Percentiles rank a stretch among this genome's conserved stretches.
These are phyloP conservation scores for Malaclemys terrapin DNA, from an alignment of 2,113 vertebrate genomes.

Conservation along the genomic window DNA sequence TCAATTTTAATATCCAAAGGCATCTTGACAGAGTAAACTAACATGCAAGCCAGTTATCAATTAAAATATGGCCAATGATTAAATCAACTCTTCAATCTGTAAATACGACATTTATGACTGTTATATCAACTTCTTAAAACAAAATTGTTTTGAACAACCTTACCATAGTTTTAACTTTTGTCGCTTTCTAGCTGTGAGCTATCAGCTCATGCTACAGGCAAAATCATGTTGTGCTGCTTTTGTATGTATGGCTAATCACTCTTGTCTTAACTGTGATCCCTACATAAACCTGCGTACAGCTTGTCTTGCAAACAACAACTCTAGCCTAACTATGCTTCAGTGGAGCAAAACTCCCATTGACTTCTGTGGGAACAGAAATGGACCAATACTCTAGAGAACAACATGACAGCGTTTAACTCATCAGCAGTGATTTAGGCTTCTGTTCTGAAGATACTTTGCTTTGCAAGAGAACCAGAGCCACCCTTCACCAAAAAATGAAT, in stretches of 20 bases:
- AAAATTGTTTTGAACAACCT: neutral
- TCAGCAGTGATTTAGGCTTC: constrained; percentile 1
- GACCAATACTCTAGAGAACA: neutral
- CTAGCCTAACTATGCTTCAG: neutral
- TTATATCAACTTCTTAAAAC: neutral
- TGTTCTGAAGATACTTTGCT: neutral
- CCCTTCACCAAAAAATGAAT: constrained; percentile 16
- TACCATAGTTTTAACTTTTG: constrained; percentile 2
- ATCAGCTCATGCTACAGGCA: neutral
- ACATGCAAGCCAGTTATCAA: neutral
- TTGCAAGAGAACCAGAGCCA: neutral
- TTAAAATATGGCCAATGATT: neutral
- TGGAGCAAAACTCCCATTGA: constrained; percentile 23
- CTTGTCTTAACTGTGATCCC: constrained; percentile 15
- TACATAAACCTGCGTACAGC: neutral
- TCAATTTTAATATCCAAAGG: neutral
- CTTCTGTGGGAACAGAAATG: constrained; percentile 7
- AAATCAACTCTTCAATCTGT: neutral
- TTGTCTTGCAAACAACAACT: neutral
- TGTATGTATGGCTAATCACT: neutral
- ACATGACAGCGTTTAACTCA: constrained; percentile 4
- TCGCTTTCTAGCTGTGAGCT: neutral
- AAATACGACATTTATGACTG: neutral
- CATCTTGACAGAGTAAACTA: neutral
- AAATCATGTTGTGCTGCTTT: neutral